These are phyloP conservation scores for Hemicentrotus pulcherrimus DNA, from an alignment of 35 echinoderm and acorn worm genomes.

Conservation along the genomic window DNA sequence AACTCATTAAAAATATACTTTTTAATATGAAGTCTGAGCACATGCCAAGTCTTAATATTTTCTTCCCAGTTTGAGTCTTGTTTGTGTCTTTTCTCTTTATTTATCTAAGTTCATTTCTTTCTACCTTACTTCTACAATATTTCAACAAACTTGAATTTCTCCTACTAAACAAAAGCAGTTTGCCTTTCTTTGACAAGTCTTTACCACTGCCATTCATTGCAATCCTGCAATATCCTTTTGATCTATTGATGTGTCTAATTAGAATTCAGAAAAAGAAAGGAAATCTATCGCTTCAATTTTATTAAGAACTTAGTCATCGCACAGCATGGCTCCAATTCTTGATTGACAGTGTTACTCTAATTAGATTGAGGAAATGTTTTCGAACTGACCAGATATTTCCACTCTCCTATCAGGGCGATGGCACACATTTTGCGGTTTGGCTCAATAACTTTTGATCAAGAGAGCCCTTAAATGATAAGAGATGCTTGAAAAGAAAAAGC, in stretches of 20 bases:
- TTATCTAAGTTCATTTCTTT: no score
- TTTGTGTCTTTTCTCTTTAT: no score
- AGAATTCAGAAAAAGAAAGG: no score
- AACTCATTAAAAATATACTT: no score
- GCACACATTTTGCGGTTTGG: neutral
- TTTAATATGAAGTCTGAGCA: no score
- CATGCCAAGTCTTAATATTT: neutral
- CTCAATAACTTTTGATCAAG: neutral
- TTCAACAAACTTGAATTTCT: no score
- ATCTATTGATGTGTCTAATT: neutral
- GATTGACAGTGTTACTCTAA: neutral
- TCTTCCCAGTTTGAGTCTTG: neutral
- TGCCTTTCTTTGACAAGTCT: no score
- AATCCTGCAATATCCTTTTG: neutral
- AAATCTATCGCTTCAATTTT: neutral
- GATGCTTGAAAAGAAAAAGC: neutral
- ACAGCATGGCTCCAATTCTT: neutral
- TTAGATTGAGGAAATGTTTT: neutral
- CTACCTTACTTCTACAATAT: no score
- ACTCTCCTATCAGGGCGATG: neutral
- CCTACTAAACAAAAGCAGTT: no score
- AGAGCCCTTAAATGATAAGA: neutral
- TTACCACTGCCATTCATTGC: neutral
- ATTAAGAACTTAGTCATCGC: neutral
- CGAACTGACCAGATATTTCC: neutral